phyloP scores from a whole-genome alignment of 2,888 invertebrate genomes.

The Auanema freiburgensis region DNA sequence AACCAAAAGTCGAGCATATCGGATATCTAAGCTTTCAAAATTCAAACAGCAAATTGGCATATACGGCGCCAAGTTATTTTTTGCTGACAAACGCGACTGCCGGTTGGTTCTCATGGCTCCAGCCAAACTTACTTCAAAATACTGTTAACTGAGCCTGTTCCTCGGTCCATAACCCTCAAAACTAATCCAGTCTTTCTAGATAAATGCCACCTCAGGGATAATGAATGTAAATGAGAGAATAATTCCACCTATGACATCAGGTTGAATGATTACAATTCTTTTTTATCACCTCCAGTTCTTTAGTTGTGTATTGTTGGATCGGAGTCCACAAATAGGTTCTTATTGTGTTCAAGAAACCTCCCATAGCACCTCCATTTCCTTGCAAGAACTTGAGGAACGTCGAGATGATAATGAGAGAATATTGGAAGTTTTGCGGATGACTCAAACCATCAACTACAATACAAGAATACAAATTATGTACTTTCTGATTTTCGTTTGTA shows the following conservation, averaged over 20 bases:
- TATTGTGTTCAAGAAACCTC: conserved; percentile 85
- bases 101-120: neutral
- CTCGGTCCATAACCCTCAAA: conserved; percentile 91
- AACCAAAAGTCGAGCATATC: neutral
- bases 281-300: conserved; percentile 76
- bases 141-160: conserved; percentile 92
- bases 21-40: neutral
- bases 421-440: conserved; percentile 73
- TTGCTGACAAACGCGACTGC: neutral
- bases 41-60: too few species aligned
- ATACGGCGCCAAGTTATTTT: too few species aligned
- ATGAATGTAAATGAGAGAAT: conserved; percentile 57
- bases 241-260: conserved; percentile 38
- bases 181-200: conserved; percentile 95
- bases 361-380: conserved; percentile 77
- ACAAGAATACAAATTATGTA: conserved; percentile 2
- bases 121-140: conserved; percentile 73
- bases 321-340: conserved; percentile 90
- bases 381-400: conserved; percentile 87
- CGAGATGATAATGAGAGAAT: conserved; percentile 86
- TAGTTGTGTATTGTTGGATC: conserved; percentile 91
- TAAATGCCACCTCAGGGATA: conserved; percentile 92
- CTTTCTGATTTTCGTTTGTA: conserved; percentile 63
- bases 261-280: neutral
- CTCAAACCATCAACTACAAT: conserved; percentile 81